phyloP scores from a whole-genome alignment of 2,888 invertebrate species.

The Dicycla oo region DNA sequence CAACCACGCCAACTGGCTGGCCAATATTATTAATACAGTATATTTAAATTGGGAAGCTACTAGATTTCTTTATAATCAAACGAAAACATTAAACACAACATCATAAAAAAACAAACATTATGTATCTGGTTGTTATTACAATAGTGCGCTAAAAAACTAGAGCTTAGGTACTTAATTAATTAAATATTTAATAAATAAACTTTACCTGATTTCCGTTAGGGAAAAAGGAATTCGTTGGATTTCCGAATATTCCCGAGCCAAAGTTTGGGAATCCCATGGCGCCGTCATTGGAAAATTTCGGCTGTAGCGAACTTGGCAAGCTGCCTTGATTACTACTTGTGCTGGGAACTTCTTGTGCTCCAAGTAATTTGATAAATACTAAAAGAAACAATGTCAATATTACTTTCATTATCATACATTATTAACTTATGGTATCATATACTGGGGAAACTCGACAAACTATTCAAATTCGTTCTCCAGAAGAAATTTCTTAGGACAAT shows the following conservation, averaged over 20 bases:
- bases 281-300: constrained; percentile 61
- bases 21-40: neutral
- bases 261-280: constrained; percentile 61
- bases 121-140: no score
- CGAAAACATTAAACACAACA: neutral
- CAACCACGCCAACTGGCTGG: no score
- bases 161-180: constrained; percentile 30
- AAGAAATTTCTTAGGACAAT: no score
- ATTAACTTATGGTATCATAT: no score
- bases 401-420: neutral
- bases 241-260: constrained; percentile 67
- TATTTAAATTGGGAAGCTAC: no score
- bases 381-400: constrained; percentile 32
- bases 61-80: neutral
- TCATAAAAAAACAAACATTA: no score
- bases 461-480: no score
- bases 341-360: constrained; percentile 48
- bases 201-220: constrained; percentile 67
- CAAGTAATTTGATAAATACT: constrained; percentile 48
- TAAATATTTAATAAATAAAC: constrained; percentile 54
- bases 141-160: neutral
- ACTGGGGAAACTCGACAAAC: no score
- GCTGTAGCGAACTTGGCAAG: constrained; percentile 50
- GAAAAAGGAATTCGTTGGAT: constrained; percentile 68
- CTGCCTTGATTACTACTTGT: constrained; percentile 49